A percentile compares a stretch with the other conserved stretches of the same genome.
Conservation (phyloP, 2,888 invertebrate species). For the Phalera bucephala region DNA sequence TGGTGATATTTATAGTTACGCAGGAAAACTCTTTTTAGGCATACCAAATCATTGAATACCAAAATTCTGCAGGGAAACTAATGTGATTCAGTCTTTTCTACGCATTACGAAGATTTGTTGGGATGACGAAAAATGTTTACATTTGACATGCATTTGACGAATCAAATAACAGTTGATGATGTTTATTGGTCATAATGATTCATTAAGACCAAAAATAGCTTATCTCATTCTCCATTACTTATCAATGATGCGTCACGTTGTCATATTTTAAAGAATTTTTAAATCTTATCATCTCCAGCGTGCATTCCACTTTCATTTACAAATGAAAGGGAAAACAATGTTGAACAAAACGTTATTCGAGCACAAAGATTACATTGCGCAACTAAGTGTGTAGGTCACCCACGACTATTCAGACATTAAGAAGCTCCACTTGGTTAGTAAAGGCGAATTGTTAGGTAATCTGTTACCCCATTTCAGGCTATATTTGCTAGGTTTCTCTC, state of each 20-base stretch:
- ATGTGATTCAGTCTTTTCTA: too few relatives aligned
- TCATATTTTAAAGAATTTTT: conserved; percentile 7
- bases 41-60: too few relatives aligned
- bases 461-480: too few relatives aligned
- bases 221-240: conserved; percentile 7
- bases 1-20: too few relatives aligned
- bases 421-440: not conserved
- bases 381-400: conserved; percentile 13
- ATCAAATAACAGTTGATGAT: not conserved
- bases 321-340: conserved; percentile 19
- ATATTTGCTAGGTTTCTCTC: too few relatives aligned
- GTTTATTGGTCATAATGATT: not conserved
- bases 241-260: conserved; percentile 8
- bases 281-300: conserved; percentile 23
- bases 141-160: too few relatives aligned
- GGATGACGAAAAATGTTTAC: too few relatives aligned
- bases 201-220: not conserved
- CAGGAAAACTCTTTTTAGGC: too few relatives aligned
- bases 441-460: too few relatives aligned
- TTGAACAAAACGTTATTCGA: conserved; percentile 6
- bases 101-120: too few relatives aligned
- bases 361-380: conserved; percentile 15
- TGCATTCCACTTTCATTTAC: conserved; percentile 25
- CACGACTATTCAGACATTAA: conserved; percentile 1
- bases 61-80: too few relatives aligned